Evolutionary conservation across 1,140 invertebrate genomes (phyloP).

Genomic region (Solen grandis): DNA sequence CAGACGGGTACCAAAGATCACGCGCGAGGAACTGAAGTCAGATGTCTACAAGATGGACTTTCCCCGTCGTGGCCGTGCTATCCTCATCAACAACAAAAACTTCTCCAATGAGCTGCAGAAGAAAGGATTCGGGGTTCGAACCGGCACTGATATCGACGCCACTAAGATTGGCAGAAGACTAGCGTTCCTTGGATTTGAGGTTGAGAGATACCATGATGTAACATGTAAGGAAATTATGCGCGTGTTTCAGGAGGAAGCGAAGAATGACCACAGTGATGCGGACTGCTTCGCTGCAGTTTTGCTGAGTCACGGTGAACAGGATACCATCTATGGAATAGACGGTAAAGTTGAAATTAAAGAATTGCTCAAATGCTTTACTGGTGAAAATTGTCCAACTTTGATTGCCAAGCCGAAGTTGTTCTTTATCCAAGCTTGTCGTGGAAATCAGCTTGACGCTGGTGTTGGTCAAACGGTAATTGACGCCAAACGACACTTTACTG

Average conservation of each 20-base stretch:
- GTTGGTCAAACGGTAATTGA: slow-evolving; percentile 25
- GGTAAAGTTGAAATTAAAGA: slow-evolving; percentile 55
- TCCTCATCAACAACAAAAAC: slow-evolving; percentile 51
- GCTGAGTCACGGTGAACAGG: slow-evolving; percentile 71
- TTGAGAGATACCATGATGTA: slow-evolving; percentile 32
- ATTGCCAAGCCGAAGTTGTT: slow-evolving; percentile 75
- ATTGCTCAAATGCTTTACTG: slow-evolving; percentile 70
- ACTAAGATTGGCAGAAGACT: slow-evolving; percentile 23
- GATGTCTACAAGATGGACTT: slow-evolving; percentile 52
- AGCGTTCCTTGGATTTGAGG: slow-evolving; percentile 30
- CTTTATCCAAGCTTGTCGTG: slow-evolving; percentile 76
- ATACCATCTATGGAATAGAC: slow-evolving; percentile 66
- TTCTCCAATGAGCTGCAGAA: slow-evolving; percentile 30
- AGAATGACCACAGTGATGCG: slow-evolving; percentile 54
- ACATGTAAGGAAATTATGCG: slow-evolving; percentile 35
- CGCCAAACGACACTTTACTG: background rate
- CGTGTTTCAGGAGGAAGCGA: slow-evolving; percentile 13
- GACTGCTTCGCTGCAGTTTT: slow-evolving; percentile 66
- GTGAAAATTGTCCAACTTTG: slow-evolving; percentile 62
- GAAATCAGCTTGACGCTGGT: slow-evolving; percentile 48
- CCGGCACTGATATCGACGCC: slow-evolving; percentile 43
- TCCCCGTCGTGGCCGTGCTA: slow-evolving; percentile 23
- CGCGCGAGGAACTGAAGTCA: slow-evolving; percentile 1
- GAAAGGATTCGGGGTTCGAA: slow-evolving; percentile 27
- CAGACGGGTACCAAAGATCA: no score